A percentile compares a stretch with the other conserved stretches of the same genome.
Evolutionary conservation across 2,113 vertebrate species (phyloP).

Genomic region (Cochlearius cochlearius): DNA sequence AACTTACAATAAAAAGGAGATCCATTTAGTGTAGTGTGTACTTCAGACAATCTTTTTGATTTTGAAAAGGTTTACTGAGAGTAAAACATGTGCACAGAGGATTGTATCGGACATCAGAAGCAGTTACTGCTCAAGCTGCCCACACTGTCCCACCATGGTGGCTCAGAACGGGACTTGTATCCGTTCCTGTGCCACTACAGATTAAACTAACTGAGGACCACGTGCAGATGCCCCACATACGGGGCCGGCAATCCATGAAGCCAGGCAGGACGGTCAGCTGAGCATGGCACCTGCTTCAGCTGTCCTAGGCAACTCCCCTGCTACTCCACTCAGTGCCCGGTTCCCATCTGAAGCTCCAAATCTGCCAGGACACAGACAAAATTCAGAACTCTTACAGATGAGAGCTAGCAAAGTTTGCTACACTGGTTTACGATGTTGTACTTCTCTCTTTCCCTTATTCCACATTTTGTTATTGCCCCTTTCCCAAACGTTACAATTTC

Average conservation of each 20-base stretch:
- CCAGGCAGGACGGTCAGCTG: background rate
- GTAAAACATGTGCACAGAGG: background rate
- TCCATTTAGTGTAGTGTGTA: background rate
- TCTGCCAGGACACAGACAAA: background rate
- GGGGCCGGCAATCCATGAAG: background rate
- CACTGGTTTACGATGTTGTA: background rate
- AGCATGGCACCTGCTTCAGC: background rate
- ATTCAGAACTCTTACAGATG: background rate
- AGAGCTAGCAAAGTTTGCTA: background rate
- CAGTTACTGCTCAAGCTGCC: background rate
- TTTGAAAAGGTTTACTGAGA: background rate
- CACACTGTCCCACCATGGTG: background rate
- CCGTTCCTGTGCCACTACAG: background rate
- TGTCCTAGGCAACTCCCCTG: background rate
- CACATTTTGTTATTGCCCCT: background rate
- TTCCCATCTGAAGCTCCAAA: background rate
- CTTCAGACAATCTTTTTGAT: background rate
- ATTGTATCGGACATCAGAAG: background rate
- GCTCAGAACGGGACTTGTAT: background rate
- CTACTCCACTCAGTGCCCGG: background rate
- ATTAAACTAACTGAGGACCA: background rate
- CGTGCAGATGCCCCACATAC: rapidly evolving
- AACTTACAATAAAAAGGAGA: background rate
- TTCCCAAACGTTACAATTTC: background rate
- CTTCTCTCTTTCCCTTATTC: background rate